Evolutionary conservation across 2,888 invertebrate genomes (phyloP), one percentile per base, ranked within the genome.

Genomic region (Thalpophila matura): DNA sequence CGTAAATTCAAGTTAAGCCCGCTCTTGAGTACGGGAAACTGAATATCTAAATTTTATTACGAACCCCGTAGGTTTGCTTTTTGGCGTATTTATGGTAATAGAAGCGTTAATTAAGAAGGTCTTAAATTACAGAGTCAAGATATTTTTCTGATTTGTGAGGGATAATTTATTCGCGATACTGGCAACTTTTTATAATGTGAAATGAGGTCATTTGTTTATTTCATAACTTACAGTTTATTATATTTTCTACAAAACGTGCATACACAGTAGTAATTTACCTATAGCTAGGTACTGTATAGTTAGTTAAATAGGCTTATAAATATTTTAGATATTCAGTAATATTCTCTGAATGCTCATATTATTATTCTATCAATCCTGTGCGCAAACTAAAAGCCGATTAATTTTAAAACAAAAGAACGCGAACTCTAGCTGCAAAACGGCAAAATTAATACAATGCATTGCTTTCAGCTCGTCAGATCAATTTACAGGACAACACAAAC

Each of bases 1-100:
- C 91, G 92, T 95, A 94, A 94, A 94, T 94, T 92, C 91, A 84
- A 90, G 86, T 90, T 89, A 91, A 93, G 89, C 89, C 84, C 81
- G 37, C 57, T 84, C 90, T 88, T 68, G 85, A 91, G 85, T 72
- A 50, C 69, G 53, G 47, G 45, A 27, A 38, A 47, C 54, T n/a
- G 75, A 80, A 83, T 86, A 86, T 86, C 87, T 86, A 76, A 79
- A 80, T 90, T 93, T 92, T 91, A 93, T 92, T 91, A 84, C 87
- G 83, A 79, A 83, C 86, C 81, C 79, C 62, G 81, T 68, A 66
- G 78, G 77, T 84, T 81, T 81, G 79, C 77, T 54, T 78, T 80
- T 80, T 72, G 84, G 86, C 86, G 87, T 88, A 88, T 89, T 83
- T 87, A 83, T 83, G 84, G 79, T 83, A 81, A 83, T 75, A 67